These are phyloP conservation scores for Babyrousa celebensis DNA, from an alignment of 2,797 vertebrate genomes.

Conservation along the genomic window DNA sequence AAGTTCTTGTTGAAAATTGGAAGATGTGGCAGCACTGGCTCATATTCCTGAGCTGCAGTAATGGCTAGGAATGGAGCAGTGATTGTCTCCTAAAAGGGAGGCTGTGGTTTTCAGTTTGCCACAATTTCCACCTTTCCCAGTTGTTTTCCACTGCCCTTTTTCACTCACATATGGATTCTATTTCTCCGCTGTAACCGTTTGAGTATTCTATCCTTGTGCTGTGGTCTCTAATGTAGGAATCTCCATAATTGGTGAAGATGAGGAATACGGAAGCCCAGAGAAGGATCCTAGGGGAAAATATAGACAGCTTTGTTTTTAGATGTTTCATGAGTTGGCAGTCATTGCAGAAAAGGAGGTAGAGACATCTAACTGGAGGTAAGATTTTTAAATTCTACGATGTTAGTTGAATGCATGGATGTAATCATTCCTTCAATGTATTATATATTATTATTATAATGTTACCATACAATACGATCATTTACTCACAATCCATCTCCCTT, in stretches of 20 bases:
- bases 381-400: slow-evolving; percentile 37
- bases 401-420: background rate
- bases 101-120: background rate
- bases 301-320: background rate
- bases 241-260: background rate
- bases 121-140: background rate
- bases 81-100: background rate
- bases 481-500: background rate
- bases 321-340: background rate
- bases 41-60: background rate
- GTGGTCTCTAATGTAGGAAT: background rate
- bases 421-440: background rate
- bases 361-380: background rate
- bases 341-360: background rate
- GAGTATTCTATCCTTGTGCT: background rate
- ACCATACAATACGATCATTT: background rate
- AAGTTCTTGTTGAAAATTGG: background rate
- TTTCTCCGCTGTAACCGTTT: background rate
- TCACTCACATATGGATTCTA: background rate
- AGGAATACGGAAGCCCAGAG: background rate
- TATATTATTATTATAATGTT: background rate
- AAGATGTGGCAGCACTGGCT: background rate
- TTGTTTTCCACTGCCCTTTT: background rate
- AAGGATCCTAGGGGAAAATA: background rate
- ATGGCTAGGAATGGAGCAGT: background rate